Base-by-base conservation (phyloP, 2,113 vertebrate species). In the Bos javanicus region DNA sequence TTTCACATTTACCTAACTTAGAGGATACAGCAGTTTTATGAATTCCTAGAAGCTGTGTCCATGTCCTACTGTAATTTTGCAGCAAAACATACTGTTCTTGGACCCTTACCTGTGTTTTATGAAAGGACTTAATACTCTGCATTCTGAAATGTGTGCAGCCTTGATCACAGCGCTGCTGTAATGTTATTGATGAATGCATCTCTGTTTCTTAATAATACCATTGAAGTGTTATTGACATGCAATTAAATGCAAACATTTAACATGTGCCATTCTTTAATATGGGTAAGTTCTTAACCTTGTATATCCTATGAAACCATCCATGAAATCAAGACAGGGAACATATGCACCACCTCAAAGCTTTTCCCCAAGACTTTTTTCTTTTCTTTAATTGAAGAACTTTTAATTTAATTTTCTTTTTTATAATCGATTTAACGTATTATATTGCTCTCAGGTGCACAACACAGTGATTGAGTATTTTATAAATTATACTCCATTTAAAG, bases 211-310 rank as follows among this genome's bases (percentile, higher is more conserved):
- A 54, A 56, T 30, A 78, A 39, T 39, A 59, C 50, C 60, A 30
- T 12, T 48, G 19, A 67, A 13, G 19, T 91, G 6, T 50, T 81
- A 30, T 3, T 57, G 60, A 52, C 26, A 7, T 48, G 46, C 39
- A 92, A 2, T 48, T 80, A 88, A 88, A 10, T 90, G n/a, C 10
- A 28, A 19, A 6, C 50, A 43, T 81, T 43, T 87, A 57, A 57
- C 39, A 5, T 6, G 8, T 59, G 3, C 9, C 11, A 25, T 59
- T 54, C 81, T 83, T 56, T 23, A 83, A 15, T 14, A 25, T 56
- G 26, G 21, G 0, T 30, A 3, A 21, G 11, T 71, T 43, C 17
- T 56, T 33, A 6, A 9, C 0, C 46, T 3, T 81, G n/a, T 56
- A 1, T 3, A 3, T 46, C 50, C 48, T 60, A 4, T 50, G 54